A percentile compares a stretch with the other conserved stretches of the same genome.
Evolutionary conservation across 2,113 vertebrate genomes (phyloP).

Genomic region (Zingel zingel): DNA sequence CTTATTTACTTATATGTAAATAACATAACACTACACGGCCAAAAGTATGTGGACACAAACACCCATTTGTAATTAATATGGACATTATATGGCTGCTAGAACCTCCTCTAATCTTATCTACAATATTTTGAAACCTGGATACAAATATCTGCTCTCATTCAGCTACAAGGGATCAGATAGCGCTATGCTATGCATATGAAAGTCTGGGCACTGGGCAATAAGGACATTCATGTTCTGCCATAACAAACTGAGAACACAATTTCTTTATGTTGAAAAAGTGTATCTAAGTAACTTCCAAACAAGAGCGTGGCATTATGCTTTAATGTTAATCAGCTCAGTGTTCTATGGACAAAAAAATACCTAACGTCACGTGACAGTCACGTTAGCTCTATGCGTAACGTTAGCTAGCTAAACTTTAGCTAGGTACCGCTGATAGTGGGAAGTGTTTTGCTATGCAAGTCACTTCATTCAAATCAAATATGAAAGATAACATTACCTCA

Average conservation of each 20-base stretch:
- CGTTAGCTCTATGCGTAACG: background rate
- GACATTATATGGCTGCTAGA: background rate
- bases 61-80: background rate
- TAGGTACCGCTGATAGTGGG: accelerated
- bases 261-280: background rate
- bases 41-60: background rate
- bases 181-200: no score
- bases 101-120: background rate
- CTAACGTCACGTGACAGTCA: no score
- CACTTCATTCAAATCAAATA: background rate
- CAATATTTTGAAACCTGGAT: background rate
- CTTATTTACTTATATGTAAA: background rate
- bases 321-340: background rate
- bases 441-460: no score
- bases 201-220: background rate
- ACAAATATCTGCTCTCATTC: background rate
- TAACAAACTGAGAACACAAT: background rate
- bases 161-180: background rate
- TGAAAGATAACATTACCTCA: background rate
- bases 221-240: background rate
- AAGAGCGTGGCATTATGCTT: background rate
- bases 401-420: background rate
- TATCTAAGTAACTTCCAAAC: background rate
- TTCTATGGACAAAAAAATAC: background rate
- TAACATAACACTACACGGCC: background rate